A percentile compares a stretch with the other conserved stretches of the same genome.
Evolutionary conservation across 1,140 invertebrate species (phyloP).

Genomic region (Danaus plexippus): DNA sequence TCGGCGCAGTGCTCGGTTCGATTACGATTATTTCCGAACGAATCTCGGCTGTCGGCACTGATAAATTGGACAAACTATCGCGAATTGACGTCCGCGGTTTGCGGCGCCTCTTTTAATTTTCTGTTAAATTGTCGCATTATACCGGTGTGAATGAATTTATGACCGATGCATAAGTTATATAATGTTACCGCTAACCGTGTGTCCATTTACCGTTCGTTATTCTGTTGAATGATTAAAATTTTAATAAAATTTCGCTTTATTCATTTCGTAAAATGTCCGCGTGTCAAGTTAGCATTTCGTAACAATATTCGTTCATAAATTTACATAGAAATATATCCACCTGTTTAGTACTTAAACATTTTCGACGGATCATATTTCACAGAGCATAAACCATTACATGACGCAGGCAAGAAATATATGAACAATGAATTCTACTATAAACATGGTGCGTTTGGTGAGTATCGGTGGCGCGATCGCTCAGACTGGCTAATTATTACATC

Average conservation of each 20-base stretch:
- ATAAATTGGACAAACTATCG: constrained; percentile 71
- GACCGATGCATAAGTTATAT: constrained; percentile 31
- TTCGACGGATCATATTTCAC: too few relatives aligned
- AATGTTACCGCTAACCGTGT: constrained; percentile 3
- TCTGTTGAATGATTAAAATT: too few relatives aligned
- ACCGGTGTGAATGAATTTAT: constrained; percentile 20
- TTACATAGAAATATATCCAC: too few relatives aligned
- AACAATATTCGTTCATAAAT: too few relatives aligned
- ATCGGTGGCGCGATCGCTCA: constrained; percentile 40
- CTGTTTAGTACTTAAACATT: too few relatives aligned
- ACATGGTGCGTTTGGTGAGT: constrained; percentile 9
- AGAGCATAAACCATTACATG: too few relatives aligned
- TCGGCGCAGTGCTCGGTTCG: constrained; percentile 64
- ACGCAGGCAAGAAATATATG: too few relatives aligned
- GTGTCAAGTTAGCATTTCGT: too few relatives aligned
- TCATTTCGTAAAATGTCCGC: too few relatives aligned
- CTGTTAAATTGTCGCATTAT: constrained; percentile 47
- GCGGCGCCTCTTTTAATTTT: constrained; percentile 53
- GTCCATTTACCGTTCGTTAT: too few relatives aligned
- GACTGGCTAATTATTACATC: constrained; percentile 45
- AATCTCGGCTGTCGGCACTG: constrained; percentile 60
- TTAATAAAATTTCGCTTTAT: too few relatives aligned
- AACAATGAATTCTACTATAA: too few relatives aligned
- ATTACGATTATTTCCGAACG: constrained; percentile 69
- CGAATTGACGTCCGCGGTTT: constrained; percentile 61